Evolutionary conservation across 2,888 invertebrate genomes (phyloP).

Genomic region (Tenthredo livida): DNA sequence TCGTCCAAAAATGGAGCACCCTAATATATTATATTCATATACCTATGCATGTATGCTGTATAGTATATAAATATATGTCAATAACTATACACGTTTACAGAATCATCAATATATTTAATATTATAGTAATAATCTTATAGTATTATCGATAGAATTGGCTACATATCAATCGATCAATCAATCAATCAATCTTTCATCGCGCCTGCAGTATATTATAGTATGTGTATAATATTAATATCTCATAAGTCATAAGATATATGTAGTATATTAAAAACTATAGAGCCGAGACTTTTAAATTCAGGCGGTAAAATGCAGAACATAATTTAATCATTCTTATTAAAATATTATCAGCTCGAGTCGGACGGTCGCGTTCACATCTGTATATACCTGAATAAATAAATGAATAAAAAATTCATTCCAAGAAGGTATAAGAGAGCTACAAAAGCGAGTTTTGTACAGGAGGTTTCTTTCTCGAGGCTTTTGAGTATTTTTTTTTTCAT

Average conservation of each 20-base stretch:
- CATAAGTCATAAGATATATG: background rate
- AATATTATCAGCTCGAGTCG: background rate
- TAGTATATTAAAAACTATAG: background rate
- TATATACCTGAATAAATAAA: background rate
- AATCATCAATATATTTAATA: conserved; percentile 21
- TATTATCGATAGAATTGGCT: conserved; percentile 17
- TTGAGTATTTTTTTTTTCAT: background rate
- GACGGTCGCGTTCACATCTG: background rate
- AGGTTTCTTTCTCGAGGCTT: background rate
- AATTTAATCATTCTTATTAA: background rate
- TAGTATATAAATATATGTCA: background rate
- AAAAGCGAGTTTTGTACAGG: background rate
- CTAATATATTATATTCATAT: background rate
- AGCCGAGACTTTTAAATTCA: background rate
- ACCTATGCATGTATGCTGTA: no score
- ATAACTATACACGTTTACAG: conserved; percentile 30
- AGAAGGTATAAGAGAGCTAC: background rate
- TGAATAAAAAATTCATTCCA: background rate
- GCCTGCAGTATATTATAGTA: background rate
- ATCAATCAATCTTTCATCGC: background rate
- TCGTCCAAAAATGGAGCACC: no score
- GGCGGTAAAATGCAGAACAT: background rate
- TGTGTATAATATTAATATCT: background rate
- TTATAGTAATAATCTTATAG: conserved; percentile 37
- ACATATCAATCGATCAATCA: conserved; percentile 5